Base-by-base conservation (phyloP, 2,113 vertebrate genomes). In the Rousettus leschenaultii region DNA sequence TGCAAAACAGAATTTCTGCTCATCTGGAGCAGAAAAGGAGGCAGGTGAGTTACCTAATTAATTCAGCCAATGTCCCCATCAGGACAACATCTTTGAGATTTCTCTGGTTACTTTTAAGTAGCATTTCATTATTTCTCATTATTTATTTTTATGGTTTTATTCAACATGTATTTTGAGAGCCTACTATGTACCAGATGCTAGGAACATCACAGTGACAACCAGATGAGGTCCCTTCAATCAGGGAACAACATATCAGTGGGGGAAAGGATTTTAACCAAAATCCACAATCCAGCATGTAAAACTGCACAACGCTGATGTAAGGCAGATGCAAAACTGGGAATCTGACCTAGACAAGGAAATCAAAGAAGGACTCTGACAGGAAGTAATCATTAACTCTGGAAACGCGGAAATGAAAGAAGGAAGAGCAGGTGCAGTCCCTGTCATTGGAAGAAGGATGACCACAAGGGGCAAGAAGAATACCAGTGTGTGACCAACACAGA, bases 1-100 rank as follows among this genome's bases (percentile, higher is more conserved):
- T 45, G 57, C 18, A 55, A 96, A 96, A 87, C 1, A 85, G 22
- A 63, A 80, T 75, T 77, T 88, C n/a, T 93, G 33, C 7, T 97
- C 48, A 82, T 6, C 53, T 88, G 12, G 35, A 79, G 22, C 66
- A 96, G 53, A 93, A 75, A 94, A 3, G 53, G 13, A 73, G 77
- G 57, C 24, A 57, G 38, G 14, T 40, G 33, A 79, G 8, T 61
- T n/a, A 43, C 3, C 8, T 93, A 90, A 22, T 59, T 70, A 84
- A 55, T 18, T 59, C 48, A 82, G 30, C n/a, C 57, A 74, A 61
- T 55, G 35, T 24, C 43, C 26, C 53, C 75, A 2, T 66, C 8
- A 59, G 14, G 24, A 83, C 2, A 79, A 24, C 65, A 66, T 12
- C n/a, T 75, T 51, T 48, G 21, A 77, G 77, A 93, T 77, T 40